A percentile compares a stretch with the other conserved stretches of the same genome.
Evolutionary conservation across 2,888 invertebrate species (phyloP).

Genomic region (Proisotoma minuta): DNA sequence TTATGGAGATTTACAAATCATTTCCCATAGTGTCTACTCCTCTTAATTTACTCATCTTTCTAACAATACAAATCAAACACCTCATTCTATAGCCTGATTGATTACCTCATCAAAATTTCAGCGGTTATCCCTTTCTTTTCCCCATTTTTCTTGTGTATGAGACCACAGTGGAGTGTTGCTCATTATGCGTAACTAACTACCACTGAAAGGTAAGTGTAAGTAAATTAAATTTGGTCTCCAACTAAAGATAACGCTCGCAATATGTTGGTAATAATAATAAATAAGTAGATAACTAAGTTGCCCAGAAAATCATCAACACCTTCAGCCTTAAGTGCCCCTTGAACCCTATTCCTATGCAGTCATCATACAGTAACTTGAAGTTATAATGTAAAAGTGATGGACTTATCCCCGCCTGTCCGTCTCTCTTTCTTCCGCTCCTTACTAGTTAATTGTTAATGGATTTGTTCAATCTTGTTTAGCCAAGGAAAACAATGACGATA

Average conservation of each 20-base stretch:
- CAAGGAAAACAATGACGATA: too few relatives aligned
- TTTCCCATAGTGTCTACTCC: too few relatives aligned
- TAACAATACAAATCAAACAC: slow-evolving; percentile 3
- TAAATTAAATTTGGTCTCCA: neutral
- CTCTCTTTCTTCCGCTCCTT: neutral
- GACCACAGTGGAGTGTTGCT: neutral
- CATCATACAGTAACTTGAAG: too few relatives aligned
- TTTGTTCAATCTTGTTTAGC: neutral
- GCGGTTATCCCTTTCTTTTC: neutral
- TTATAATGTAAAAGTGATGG: neutral
- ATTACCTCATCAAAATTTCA: slow-evolving; percentile 6
- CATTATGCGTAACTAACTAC: neutral
- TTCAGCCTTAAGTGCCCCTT: slow-evolving; percentile 1
- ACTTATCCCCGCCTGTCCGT: neutral
- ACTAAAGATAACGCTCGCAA: neutral
- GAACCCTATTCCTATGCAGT: neutral
- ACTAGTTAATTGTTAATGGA: neutral
- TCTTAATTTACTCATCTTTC: too few relatives aligned
- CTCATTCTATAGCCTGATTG: neutral
- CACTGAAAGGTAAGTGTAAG: neutral
- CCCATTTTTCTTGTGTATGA: neutral
- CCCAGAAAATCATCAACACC: neutral
- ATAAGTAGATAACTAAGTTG: neutral
- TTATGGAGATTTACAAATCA: too few relatives aligned
- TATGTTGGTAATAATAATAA: slow-evolving; percentile 5